Conservation (phyloP, 1,140 invertebrate species). For the Pseudomyrmex pallidus region DNA sequence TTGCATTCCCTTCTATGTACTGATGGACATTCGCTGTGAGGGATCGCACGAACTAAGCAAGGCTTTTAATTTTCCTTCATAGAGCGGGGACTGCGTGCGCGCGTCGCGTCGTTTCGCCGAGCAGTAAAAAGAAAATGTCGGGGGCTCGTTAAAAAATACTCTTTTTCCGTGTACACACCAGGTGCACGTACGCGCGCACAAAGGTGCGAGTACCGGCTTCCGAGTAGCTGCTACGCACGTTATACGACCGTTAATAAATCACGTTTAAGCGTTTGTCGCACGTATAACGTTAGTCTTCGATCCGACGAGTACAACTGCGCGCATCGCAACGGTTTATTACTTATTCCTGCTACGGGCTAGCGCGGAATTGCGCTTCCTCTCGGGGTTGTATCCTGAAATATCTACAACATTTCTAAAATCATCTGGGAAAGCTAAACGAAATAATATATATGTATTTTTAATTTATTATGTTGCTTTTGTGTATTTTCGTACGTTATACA, state of each 20-base stretch:
- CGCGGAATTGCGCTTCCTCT: conserved; percentile 31
- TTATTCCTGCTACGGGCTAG: conserved; percentile 22
- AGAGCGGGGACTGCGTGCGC: not conserved
- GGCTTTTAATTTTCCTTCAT: conserved; percentile 64
- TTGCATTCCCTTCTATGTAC: not conserved
- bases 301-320: conserved; percentile 9
- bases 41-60: conserved; percentile 30
- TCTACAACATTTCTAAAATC: not conserved
- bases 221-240: conserved; percentile 56
- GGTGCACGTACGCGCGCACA: conserved; percentile 36
- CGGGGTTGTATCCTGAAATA: not conserved
- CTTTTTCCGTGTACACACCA: conserved; percentile 49
- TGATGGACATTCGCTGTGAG: conserved; percentile 23
- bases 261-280: conserved; percentile 69
- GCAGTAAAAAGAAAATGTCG: conserved; percentile 68
- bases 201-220: conserved; percentile 44
- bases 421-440: not conserved
- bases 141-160: conserved; percentile 68
- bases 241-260: conserved; percentile 78
- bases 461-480: no score
- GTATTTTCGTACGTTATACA: no score
- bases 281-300: conserved; percentile 51
- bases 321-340: conserved; percentile 36
- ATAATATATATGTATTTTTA: no score
- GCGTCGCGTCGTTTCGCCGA: conserved; percentile 57